Conservation (phyloP, 2,888 invertebrate species). For the Noctua janthe region DNA sequence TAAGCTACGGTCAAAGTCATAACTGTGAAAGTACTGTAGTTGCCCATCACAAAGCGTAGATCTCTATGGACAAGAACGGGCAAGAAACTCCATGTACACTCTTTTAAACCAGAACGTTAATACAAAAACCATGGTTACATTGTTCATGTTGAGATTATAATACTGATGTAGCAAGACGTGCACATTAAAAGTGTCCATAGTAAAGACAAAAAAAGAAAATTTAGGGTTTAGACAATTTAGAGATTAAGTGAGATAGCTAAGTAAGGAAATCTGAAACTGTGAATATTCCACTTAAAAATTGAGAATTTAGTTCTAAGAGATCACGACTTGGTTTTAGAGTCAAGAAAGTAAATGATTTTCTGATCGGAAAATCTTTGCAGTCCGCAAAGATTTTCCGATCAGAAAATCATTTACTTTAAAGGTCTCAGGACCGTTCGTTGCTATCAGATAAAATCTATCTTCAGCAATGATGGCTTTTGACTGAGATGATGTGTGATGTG, state of each 20-base stretch:
- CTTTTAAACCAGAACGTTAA: no score
- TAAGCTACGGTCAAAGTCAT: no score
- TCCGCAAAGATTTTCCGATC: no score
- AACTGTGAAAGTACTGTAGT: not conserved
- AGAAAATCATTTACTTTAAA: not conserved
- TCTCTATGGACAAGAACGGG: not conserved
- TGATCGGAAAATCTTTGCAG: no score
- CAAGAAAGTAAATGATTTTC: no score
- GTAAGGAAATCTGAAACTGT: not conserved
- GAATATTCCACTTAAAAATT: not conserved
- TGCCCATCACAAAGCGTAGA: not conserved
- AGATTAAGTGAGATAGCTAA: not conserved
- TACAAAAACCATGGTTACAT: not conserved
- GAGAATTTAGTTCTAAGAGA: not conserved
- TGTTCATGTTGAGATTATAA: not conserved
- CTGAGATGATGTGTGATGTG: not conserved
- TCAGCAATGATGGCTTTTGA: not conserved
- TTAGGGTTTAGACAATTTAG: no score
- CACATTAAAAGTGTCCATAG: not conserved
- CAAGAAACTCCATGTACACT: not conserved
- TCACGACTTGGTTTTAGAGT: not conserved
- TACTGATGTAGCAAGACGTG: not conserved
- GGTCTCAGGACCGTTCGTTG: not conserved
- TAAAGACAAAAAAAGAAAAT: not conserved
- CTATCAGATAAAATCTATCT: not conserved